Evolutionary conservation across 1,140 invertebrate species (phyloP), one percentile per base, ranked within the genome.

Genomic region (Drosophila auraria): DNA sequence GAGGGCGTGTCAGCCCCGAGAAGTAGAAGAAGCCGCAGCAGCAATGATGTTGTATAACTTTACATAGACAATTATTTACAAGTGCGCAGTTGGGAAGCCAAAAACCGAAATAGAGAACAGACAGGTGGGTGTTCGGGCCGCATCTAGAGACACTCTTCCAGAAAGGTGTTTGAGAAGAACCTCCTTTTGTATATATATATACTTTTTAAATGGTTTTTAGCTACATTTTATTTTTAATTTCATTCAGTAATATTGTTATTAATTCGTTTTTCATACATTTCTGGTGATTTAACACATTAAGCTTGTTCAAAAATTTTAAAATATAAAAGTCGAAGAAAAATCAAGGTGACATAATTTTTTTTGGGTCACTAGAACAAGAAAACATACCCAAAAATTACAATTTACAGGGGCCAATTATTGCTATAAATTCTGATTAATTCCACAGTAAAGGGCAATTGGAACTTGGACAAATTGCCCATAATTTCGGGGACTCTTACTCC

Each of bases 31-130:
- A 60, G 44, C 27, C 45, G 64, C 15, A 27, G 51, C 17, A 53
- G 17, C 54, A 44, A 42, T 44, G 30, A 72, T 77, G 80, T 80
- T 83, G 80, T 84, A 70, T 90, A 82, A 86, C 75, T 89, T 84
- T 86, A 86, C 86, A 90, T 90, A 82, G 82, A 89, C 75, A 90
- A 89, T 89, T 89, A 89, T 89, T 84, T 90, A 79, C 70, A 89
- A 90, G 84, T 83, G 84, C 84, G 64, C 84, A 83, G 73, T 74
- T 74, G 45, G 71, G 9, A 44, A 57, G 57, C 60, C 72, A 64
- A 66, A 54, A 56, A 6, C 33, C 44, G 23, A 53, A 73, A 51
- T 72, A 36, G 30, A n/a, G 44, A 6, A 38, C 5, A 36, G 20
- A 17, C 40, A 65, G 63, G 63, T 65, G 63, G 51, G 27, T 53